phyloP scores from a whole-genome alignment of 2,888 invertebrate genomes.

The Clivina fossor region DNA sequence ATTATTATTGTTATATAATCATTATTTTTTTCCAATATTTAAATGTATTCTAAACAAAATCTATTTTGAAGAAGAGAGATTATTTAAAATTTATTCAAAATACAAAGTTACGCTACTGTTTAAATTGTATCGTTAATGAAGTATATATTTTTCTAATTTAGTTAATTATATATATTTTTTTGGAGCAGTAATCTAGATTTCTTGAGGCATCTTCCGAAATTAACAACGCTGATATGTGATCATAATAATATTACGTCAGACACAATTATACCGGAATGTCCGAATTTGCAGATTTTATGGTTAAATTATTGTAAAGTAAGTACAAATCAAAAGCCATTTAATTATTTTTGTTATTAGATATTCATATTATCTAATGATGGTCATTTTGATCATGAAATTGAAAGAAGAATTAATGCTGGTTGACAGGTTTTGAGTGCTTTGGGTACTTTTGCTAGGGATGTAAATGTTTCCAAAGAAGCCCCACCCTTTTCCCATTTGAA shows the following conservation, averaged over 20 bases:
- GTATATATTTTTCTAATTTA: background rate
- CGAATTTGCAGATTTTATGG: conserved; percentile 76
- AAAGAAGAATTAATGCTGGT: no score
- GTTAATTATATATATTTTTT: conserved; percentile 31
- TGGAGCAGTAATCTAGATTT: conserved; percentile 70
- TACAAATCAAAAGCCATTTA: conserved; percentile 46
- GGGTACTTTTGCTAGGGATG: no score
- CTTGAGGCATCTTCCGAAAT: conserved; percentile 68
- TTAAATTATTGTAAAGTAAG: conserved; percentile 67
- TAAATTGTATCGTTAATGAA: background rate
- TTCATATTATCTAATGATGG: no score
- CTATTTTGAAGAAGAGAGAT: background rate
- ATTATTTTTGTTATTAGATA: no score
- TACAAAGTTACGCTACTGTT: background rate
- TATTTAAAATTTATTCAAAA: background rate
- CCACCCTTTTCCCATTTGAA: no score
- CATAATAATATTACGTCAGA: conserved; percentile 73
- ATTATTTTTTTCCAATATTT: conserved; percentile 1
- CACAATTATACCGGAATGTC: conserved; percentile 70
- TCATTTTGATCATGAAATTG: no score
- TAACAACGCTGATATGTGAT: conserved; percentile 80
- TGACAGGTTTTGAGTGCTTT: no score
- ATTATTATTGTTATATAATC: no score
- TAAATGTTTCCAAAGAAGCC: no score
- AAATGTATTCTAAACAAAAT: conserved; percentile 12